Conservation (phyloP, 1,140 invertebrate species). For the Drosophila nikananu region DNA sequence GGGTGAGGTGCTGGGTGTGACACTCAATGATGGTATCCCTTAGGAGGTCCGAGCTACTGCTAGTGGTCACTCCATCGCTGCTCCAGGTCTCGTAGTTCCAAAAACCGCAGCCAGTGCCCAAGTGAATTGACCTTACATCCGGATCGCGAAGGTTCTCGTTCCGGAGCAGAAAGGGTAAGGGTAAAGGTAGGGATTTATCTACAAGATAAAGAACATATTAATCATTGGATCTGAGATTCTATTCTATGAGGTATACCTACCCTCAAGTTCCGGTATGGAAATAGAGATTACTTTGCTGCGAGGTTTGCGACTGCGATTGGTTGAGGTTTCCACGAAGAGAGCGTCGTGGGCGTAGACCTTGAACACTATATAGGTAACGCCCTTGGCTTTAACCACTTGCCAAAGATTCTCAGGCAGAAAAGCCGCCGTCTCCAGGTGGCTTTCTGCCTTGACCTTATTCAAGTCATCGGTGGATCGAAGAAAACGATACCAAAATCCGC, state of each 20-base stretch:
- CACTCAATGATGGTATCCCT: conserved; percentile 85
- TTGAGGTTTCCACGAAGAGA: conserved; percentile 68
- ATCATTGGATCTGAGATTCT: background rate
- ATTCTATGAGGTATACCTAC: conserved; percentile 26
- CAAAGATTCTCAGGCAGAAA: conserved; percentile 63
- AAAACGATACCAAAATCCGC: conserved; percentile 74
- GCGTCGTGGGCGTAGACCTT: conserved; percentile 75
- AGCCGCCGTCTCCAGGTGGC: conserved; percentile 57
- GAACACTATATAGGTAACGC: conserved; percentile 46
- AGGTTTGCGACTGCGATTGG: conserved; percentile 48
- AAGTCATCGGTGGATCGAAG: conserved; percentile 58
- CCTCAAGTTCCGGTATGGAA: conserved; percentile 53
- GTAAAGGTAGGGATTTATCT: conserved; percentile 40
- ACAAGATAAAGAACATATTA: background rate
- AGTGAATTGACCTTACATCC: conserved; percentile 24
- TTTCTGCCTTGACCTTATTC: conserved; percentile 42
- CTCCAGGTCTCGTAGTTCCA: conserved; percentile 81
- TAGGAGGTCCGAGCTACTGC: conserved; percentile 34
- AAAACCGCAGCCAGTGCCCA: conserved; percentile 71
- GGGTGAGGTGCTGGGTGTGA: conserved; percentile 87
- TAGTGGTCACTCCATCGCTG: conserved; percentile 58
- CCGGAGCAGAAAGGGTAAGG: conserved; percentile 64
- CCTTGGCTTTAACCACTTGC: conserved; percentile 15
- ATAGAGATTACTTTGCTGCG: conserved; percentile 80
- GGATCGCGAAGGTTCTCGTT: conserved; percentile 69